These are phyloP conservation scores for Taenaris catops DNA, from an alignment of 2,888 invertebrate species.

Conservation along the genomic window DNA sequence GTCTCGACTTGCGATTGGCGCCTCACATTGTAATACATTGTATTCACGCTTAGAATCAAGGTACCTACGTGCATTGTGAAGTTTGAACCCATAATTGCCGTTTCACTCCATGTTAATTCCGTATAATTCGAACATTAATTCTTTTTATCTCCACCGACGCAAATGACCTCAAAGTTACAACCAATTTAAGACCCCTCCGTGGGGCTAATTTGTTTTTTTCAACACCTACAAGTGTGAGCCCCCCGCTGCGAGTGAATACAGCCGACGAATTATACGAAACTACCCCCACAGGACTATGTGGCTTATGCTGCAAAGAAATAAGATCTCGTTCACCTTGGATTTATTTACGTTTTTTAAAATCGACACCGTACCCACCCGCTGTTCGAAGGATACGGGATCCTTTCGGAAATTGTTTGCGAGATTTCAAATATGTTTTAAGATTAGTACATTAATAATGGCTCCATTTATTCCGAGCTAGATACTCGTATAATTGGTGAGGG, in stretches of 20 bases:
- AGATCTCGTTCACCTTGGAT: constrained; percentile 3
- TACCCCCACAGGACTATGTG: constrained; percentile 5
- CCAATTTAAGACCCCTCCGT: constrained; percentile 20
- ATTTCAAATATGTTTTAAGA: constrained; percentile 14
- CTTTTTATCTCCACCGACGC: constrained; percentile 21
- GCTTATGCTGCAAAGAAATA: constrained; percentile 1
- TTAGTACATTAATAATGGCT: constrained; percentile 1
- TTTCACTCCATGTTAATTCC: constrained; percentile 14
- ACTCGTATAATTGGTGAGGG: no score
- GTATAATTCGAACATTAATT: constrained; percentile 26
- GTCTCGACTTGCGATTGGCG: no score
- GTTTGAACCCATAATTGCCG: constrained; percentile 2
- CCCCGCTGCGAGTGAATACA: constrained; percentile 37
- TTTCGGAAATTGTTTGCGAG: constrained; percentile 28
- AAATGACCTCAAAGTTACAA: constrained; percentile 16
- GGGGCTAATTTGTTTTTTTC: constrained; percentile 36
- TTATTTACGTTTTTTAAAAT: background rate
- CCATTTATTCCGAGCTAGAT: background rate
- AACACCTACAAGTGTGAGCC: constrained; percentile 45
- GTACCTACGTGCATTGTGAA: no score
- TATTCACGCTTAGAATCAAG: no score
- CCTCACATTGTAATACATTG: no score
- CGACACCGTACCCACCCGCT: constrained; percentile 10
- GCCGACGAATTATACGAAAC: background rate
- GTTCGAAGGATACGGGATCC: constrained; percentile 11